These are phyloP conservation scores for Hypolimnas misippus DNA, from an alignment of 2,888 invertebrate genomes.

Conservation along the genomic window DNA sequence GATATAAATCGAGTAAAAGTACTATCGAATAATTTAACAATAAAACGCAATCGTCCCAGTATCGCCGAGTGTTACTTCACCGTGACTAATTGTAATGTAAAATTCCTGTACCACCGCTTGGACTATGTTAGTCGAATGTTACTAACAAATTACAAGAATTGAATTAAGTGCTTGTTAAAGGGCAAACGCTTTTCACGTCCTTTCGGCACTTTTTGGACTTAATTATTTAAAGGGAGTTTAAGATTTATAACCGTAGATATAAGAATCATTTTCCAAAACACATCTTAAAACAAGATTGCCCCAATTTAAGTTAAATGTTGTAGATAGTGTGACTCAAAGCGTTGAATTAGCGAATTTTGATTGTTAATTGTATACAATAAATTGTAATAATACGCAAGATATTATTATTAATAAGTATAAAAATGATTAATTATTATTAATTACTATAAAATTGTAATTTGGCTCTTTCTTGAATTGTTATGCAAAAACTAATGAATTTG, in stretches of 20 bases:
- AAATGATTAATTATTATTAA: too few species aligned
- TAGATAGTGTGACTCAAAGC: conserved; percentile 13
- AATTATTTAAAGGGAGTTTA: neutral
- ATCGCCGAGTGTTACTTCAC: conserved; percentile 13
- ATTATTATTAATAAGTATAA: too few species aligned
- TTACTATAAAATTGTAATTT: too few species aligned
- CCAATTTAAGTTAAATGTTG: conserved; percentile 6
- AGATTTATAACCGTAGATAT: neutral
- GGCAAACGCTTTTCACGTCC: conserved; percentile 34
- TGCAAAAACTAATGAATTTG: too few species aligned
- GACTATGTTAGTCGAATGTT: conserved; percentile 28
- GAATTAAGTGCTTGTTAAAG: conserved; percentile 39
- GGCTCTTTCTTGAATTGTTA: too few species aligned
- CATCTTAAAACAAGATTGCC: neutral
- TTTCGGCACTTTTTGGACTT: conserved; percentile 27
- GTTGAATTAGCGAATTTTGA: conserved; percentile 6
- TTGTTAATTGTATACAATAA: neutral
- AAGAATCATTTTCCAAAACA: neutral
- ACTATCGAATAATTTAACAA: conserved; percentile 17
- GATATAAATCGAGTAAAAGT: neutral
- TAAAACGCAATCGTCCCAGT: conserved; percentile 12
- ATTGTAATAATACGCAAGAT: neutral
- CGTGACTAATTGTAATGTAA: conserved; percentile 40
- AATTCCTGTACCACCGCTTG: conserved; percentile 22
- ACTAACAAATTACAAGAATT: conserved; percentile 38